A percentile compares a stretch with the other conserved stretches of the same genome.
Conservation (phyloP, 2,888 invertebrate genomes). For the Eupithecia dodoneata region DNA sequence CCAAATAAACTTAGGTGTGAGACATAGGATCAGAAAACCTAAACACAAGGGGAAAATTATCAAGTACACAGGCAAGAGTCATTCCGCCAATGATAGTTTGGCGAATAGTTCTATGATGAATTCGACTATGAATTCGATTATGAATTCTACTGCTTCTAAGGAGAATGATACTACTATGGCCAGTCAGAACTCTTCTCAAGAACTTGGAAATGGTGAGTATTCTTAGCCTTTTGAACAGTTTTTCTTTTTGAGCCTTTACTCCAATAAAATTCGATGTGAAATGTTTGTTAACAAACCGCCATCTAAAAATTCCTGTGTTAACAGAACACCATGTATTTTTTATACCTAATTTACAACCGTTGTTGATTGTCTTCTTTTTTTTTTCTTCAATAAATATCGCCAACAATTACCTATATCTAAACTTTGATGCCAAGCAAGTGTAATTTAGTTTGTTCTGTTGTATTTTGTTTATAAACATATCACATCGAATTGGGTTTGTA, state of each 20-base stretch:
- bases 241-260: background rate
- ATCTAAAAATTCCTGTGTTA: too few relatives aligned
- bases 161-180: slow-evolving; percentile 56
- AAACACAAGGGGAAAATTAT: slow-evolving; percentile 69
- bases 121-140: slow-evolving; percentile 22
- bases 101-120: slow-evolving; percentile 48
- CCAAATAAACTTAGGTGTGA: slow-evolving; percentile 87
- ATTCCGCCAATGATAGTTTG: slow-evolving; percentile 37
- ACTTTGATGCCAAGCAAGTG: too few relatives aligned
- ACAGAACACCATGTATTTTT: too few relatives aligned
- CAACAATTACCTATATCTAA: too few relatives aligned
- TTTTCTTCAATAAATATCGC: too few relatives aligned
- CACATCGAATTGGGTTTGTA: too few relatives aligned
- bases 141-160: slow-evolving; percentile 44
- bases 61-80: slow-evolving; percentile 42
- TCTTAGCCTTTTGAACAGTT: too few relatives aligned
- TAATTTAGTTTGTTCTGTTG: too few relatives aligned
- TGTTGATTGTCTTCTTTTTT: too few relatives aligned
- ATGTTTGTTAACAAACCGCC: background rate
- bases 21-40: slow-evolving; percentile 86
- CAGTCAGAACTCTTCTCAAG: slow-evolving; percentile 69
- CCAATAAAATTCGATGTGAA: background rate
- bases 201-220: slow-evolving; percentile 67
- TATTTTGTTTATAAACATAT: too few relatives aligned
- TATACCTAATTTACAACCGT: too few relatives aligned